Base-by-base conservation (phyloP, 1,140 invertebrate species). In the Parasteatoda tepidariorum region DNA sequence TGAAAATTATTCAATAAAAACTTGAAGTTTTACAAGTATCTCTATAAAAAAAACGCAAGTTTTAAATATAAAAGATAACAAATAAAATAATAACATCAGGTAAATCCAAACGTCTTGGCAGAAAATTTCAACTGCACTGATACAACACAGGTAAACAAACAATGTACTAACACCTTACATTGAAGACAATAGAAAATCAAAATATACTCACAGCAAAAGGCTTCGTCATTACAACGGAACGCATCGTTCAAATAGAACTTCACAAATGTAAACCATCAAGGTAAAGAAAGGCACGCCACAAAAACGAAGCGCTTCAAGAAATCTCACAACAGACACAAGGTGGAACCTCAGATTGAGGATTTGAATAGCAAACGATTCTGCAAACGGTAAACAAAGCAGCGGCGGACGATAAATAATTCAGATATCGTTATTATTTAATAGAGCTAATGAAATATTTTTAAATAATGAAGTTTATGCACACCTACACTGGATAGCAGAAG, bases 331-430 rank as follows among this genome's bases (percentile, higher is more conserved):
- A 48, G 18, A 48, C 38, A 31, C 1, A 7, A 59, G 55, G 9
- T 13, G 24, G 24, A 15, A 15, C 55, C 2, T 64, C 13, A 13
- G 11, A 22, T 64, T 30, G 61, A 13, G 15, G 61, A 26, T 28
- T 22, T n/a, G 4, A 9, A n/a, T 9, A 18, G 38, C 38, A 48
- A 9, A 48, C 18, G 22, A 22, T 11, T 18, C n/a, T 22, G 22
- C 66, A 26, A 57, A 26, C 24, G 26, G 64, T 70, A 68, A 82
- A 82, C 67, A 71, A 71, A 82, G 31, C 31, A 33, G 41, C 62
- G 41, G 71, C 18, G 22, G 9, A 28, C 15, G 26, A 61, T 3
- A 4, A 24, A 71, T 70, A 15, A 68, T n/a, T n/a, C n/a, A n/a
- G n/a, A n/a, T n/a, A n/a, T n/a, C n/a, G n/a, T n/a, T n/a, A n/a